These are phyloP conservation scores for Pyrochroa serraticornis DNA, from an alignment of 2,888 invertebrate genomes.

Conservation along the genomic window DNA sequence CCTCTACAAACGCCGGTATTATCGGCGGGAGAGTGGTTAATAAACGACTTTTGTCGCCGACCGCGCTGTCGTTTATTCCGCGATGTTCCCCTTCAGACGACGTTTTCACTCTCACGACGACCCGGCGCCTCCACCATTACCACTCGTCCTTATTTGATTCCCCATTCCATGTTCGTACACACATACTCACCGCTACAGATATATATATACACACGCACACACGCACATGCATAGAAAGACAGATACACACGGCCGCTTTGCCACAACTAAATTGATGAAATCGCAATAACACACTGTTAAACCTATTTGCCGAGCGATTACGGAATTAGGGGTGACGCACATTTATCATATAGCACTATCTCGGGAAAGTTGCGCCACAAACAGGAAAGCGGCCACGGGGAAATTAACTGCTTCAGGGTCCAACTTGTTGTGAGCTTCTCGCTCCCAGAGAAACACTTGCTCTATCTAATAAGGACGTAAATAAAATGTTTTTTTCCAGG, in stretches of 20 bases:
- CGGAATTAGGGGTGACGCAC: conserved; percentile 10
- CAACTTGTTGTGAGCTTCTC: too few species aligned
- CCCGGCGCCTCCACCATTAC: conserved; percentile 27
- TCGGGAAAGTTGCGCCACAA: too few species aligned
- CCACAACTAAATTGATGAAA: conserved; percentile 17
- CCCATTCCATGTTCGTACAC: neutral
- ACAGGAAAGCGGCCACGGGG: too few species aligned
- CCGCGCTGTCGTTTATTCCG: conserved; percentile 3
- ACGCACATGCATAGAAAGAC: neutral
- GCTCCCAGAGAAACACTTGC: too few species aligned
- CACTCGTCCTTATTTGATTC: conserved; percentile 10
- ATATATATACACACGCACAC: too few species aligned
- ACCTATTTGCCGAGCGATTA: conserved; percentile 21
- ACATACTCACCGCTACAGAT: neutral
- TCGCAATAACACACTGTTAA: conserved; percentile 18
- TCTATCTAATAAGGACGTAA: too few species aligned
- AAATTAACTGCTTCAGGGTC: too few species aligned
- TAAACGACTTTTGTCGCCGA: conserved; percentile 22
- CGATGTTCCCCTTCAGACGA: conserved; percentile 2
- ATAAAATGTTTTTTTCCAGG: too few species aligned
- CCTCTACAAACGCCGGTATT: conserved; percentile 1
- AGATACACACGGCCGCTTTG: conserved; percentile 3
- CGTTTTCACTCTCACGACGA: conserved; percentile 30
- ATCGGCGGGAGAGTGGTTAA: conserved; percentile 18
- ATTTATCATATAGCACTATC: conserved; percentile 7